Conservation (phyloP, 2,113 vertebrate genomes). For the Dasypus novemcinctus region DNA sequence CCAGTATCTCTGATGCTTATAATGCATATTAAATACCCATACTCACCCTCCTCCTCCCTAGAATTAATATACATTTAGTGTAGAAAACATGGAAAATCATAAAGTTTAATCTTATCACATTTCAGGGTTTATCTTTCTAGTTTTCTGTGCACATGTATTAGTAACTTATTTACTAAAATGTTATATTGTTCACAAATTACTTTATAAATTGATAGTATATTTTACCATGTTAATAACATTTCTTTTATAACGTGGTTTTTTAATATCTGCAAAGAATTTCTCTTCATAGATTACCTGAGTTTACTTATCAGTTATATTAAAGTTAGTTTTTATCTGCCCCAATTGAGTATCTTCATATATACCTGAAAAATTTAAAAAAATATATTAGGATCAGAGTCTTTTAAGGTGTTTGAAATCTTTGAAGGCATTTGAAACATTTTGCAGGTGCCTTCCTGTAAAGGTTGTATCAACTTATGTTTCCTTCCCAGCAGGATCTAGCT, state of each 20-base stretch:
- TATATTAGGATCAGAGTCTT: not conserved
- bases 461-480: not conserved
- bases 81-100: not conserved
- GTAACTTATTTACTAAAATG: not conserved
- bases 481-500: not conserved
- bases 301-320: not conserved
- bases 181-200: constrained; percentile 13
- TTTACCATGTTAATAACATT: constrained; percentile 6
- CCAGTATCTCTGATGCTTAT: not conserved
- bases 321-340: not conserved
- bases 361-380: not conserved
- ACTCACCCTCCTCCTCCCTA: not conserved
- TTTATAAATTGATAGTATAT: constrained; percentile 33
- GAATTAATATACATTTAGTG: not conserved
- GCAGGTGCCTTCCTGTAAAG: not conserved
- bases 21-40: constrained; percentile 5
- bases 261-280: constrained; percentile 14
- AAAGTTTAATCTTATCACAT: not conserved
- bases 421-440: constrained; percentile 8
- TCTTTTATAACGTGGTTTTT: constrained; percentile 32
- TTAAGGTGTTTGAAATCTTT: not conserved
- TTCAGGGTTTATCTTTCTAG: constrained; percentile 7
- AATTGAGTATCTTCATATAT: not conserved
- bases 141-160: not conserved
- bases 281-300: not conserved